A percentile compares a stretch with the other conserved stretches of the same genome.
These are phyloP conservation scores for Craterocephalus amniculus DNA, from an alignment of 2,797 vertebrate genomes.

Conservation along the genomic window DNA sequence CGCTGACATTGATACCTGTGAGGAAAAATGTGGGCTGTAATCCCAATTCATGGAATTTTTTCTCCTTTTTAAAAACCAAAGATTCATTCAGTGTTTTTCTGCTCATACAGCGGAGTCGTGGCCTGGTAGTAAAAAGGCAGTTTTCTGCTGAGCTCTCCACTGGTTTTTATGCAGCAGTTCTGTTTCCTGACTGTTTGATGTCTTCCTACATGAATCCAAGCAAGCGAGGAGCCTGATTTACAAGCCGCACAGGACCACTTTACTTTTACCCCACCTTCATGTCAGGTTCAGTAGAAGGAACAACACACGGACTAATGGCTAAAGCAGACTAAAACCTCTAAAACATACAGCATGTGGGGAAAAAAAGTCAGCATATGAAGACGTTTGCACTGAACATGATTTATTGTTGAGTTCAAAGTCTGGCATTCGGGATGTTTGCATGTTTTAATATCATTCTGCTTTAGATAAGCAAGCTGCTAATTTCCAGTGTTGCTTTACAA, in stretches of 20 bases:
- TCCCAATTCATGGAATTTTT: neutral
- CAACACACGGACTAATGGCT: conserved; percentile 56
- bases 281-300: conserved; percentile 48
- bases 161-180: conserved; percentile 36
- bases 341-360: conserved; percentile 20
- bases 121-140: conserved; percentile 7
- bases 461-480: neutral
- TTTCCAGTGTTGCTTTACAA: neutral
- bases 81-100: conserved; percentile 7
- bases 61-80: conserved; percentile 17
- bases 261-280: conserved; percentile 47
- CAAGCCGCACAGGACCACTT: conserved; percentile 56
- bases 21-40: conserved; percentile 13
- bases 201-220: conserved; percentile 59
- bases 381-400: conserved; percentile 50
- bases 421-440: neutral
- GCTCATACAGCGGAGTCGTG: conserved; percentile 9
- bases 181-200: conserved; percentile 57
- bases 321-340: conserved; percentile 62
- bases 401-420: conserved; percentile 15
- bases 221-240: conserved; percentile 65
- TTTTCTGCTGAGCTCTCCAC: conserved; percentile 14
- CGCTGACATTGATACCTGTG: conserved; percentile 25
- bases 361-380: conserved; percentile 22
- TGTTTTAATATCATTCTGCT: neutral